A percentile compares a stretch with the other conserved stretches of the same genome.
phyloP scores from a whole-genome alignment of 2,888 invertebrate genomes.

The Lymantria dispar region DNA sequence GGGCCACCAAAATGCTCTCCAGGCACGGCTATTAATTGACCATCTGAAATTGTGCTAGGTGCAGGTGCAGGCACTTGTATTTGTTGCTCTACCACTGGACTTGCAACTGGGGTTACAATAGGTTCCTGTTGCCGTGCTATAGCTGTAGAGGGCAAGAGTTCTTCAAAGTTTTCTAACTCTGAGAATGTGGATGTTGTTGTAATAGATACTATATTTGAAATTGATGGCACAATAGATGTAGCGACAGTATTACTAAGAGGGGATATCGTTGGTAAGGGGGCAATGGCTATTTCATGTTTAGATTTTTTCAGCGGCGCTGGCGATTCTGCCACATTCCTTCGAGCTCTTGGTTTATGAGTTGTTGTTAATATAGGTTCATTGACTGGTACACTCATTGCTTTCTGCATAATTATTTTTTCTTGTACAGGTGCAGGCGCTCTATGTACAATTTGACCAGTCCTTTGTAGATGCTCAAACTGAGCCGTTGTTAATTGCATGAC shows the following conservation, averaged over 20 bases:
- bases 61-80: constrained; percentile 37
- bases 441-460: constrained; percentile 73
- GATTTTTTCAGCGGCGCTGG: constrained; percentile 55
- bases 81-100: constrained; percentile 25
- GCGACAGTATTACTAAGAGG: constrained; percentile 39
- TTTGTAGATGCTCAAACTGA: constrained; percentile 76
- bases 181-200: constrained; percentile 44
- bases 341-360: constrained; percentile 50
- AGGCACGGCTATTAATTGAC: constrained; percentile 87
- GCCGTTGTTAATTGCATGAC: constrained; percentile 75
- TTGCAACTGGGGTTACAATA: constrained; percentile 5
- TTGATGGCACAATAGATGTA: constrained; percentile 38
- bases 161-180: constrained; percentile 72
- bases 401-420: constrained; percentile 63
- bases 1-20: constrained; percentile 88
- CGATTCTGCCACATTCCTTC: constrained; percentile 51
- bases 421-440: constrained; percentile 48
- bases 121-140: constrained; percentile 60
- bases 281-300: constrained; percentile 59
- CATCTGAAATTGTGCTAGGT: constrained; percentile 73
- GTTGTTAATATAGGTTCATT: constrained; percentile 45
- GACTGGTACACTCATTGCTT: constrained; percentile 50
- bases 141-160: constrained; percentile 71
- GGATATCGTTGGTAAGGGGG: constrained; percentile 42
- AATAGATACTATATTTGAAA: constrained; percentile 43